Evolutionary conservation across 2,113 vertebrate genomes (phyloP).

Genomic region (Sylvia atricapilla): DNA sequence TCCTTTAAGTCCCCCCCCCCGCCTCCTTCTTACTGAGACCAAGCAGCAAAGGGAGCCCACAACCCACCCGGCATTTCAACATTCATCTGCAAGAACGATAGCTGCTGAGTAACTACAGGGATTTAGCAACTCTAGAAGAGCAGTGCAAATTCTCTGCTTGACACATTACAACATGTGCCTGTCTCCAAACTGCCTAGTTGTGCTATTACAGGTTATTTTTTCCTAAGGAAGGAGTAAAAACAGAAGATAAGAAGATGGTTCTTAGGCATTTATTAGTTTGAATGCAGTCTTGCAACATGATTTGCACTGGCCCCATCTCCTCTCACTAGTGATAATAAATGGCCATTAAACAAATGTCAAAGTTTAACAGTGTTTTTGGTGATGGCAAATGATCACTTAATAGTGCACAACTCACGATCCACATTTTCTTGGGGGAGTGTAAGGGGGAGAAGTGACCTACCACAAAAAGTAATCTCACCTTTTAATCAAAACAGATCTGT

Average conservation of each 20-base stretch:
- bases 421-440: not conserved
- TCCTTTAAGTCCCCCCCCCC: not conserved
- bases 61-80: not conserved
- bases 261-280: not conserved
- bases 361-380: not conserved
- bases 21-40: not conserved
- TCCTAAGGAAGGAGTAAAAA: not conserved
- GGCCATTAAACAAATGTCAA: not conserved
- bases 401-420: fast-evolving
- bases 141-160: not conserved
- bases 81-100: not conserved
- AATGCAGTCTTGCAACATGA: not conserved
- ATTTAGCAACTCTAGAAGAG: not conserved
- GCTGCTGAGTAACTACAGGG: not conserved
- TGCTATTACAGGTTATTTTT: not conserved
- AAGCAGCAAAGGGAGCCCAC: not conserved
- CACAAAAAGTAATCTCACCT: not conserved
- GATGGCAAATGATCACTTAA: not conserved
- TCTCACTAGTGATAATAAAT: not conserved
- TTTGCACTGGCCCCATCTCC: not conserved
- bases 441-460: not conserved
- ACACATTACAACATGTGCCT: not conserved
- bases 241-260: not conserved
- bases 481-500: slow-evolving; percentile 10
- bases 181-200: not conserved